phyloP scores from a whole-genome alignment of 2,113 vertebrate species.

The Hippocampus comes region DNA sequence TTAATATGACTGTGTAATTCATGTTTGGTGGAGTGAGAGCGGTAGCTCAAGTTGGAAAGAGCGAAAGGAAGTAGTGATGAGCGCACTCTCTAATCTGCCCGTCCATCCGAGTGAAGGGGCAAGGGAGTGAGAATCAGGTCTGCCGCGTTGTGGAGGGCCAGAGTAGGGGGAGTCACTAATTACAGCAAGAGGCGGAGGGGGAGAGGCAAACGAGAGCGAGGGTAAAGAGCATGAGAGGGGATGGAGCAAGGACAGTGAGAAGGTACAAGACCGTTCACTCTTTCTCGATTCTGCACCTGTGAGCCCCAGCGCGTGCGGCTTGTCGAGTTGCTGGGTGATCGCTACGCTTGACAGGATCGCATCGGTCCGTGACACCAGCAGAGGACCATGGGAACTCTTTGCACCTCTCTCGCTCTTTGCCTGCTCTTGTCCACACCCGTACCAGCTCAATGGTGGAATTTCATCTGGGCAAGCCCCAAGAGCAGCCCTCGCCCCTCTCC shows the following conservation, averaged over 20 bases:
- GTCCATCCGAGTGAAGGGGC: constrained; percentile 18
- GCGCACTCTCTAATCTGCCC: constrained; percentile 45
- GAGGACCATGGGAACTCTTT: constrained; percentile 50
- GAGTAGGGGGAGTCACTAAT: constrained; percentile 53
- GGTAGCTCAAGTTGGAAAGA: background rate
- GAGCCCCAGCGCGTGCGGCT: background rate
- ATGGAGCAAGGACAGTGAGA: constrained; percentile 10
- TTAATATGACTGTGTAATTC: background rate
- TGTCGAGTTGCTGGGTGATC: constrained; percentile 7
- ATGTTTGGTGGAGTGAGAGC: background rate
- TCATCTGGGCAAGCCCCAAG: constrained; percentile 43
- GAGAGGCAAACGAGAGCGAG: constrained; percentile 28
- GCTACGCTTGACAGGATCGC: background rate
- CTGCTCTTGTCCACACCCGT: constrained; percentile 42
- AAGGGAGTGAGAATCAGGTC: constrained; percentile 34
- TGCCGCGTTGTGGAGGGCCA: constrained; percentile 22
- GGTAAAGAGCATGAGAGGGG: constrained; percentile 24
- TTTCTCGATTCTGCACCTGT: background rate
- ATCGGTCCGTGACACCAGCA: background rate
- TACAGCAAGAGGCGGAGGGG: constrained; percentile 31
- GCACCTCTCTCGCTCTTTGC: constrained; percentile 28
- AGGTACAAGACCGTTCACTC: background rate
- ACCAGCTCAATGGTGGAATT: constrained; percentile 65
- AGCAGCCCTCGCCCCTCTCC: constrained; percentile 8
- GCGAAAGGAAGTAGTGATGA: constrained; percentile 14